Percentiles rank a stretch among this genome's conserved stretches.
phyloP scores from a whole-genome alignment of 2,113 vertebrate species.

The Hymenochirus boettgeri region DNA sequence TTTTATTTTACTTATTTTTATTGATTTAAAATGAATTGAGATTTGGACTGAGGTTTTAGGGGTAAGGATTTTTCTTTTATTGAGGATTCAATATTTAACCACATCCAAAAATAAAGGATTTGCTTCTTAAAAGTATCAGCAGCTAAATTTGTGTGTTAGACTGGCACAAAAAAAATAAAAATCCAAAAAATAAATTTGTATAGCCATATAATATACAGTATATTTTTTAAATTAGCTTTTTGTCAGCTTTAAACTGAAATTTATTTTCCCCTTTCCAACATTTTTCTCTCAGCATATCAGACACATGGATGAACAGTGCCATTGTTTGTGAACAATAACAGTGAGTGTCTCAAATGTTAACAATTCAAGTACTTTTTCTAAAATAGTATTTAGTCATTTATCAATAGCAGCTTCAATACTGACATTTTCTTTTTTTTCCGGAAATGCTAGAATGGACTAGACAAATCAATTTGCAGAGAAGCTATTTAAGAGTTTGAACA shows the following conservation, averaged over 20 bases:
- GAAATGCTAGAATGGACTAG: not conserved
- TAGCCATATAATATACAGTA: too few species aligned
- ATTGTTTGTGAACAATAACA: constrained; percentile 5
- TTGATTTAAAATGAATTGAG: too few species aligned
- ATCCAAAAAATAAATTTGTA: too few species aligned
- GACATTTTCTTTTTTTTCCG: not conserved
- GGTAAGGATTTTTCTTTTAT: too few species aligned
- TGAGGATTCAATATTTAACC: too few species aligned
- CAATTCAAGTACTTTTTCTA: not conserved
- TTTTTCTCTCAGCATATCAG: constrained; percentile 9
- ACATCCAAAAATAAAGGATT: too few species aligned
- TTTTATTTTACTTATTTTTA: too few species aligned
- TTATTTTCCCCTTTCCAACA: not conserved
- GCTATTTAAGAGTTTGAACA: not conserved
- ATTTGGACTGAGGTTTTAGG: too few species aligned
- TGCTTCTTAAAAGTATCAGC: too few species aligned
- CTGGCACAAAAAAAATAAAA: too few species aligned
- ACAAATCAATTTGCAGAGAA: not conserved
- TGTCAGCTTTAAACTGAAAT: constrained; percentile 23
- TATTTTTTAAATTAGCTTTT: not conserved
- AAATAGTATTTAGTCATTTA: not conserved
- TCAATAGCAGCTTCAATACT: not conserved
- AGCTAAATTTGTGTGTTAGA: too few species aligned
- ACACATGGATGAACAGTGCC: constrained; percentile 2
- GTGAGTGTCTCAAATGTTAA: not conserved